Conservation (phyloP, 2,888 invertebrate genomes). For the Sclerodermus sp. region DNA sequence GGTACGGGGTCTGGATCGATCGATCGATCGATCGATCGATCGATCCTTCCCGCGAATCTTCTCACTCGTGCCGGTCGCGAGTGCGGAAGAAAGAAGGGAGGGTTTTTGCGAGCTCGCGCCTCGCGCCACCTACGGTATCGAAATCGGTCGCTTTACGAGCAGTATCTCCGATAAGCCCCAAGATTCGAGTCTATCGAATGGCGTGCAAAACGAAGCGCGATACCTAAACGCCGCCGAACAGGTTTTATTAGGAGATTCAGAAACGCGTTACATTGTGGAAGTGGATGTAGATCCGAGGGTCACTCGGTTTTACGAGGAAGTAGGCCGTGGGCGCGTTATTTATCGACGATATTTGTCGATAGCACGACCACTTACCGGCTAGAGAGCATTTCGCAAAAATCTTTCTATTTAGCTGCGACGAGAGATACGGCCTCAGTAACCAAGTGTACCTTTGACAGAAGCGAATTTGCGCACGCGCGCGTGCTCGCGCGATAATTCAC, state of each 20-base stretch:
- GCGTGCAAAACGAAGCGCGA: conserved; percentile 2
- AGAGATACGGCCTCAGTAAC: too few relatives aligned
- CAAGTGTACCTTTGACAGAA: too few relatives aligned
- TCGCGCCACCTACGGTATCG: too few relatives aligned
- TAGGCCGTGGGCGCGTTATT: conserved; percentile 40
- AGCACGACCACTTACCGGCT: conserved; percentile 31
- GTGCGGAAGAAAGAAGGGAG: too few relatives aligned
- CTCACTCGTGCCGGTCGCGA: too few relatives aligned
- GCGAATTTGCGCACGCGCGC: too few relatives aligned
- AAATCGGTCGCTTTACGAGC: conserved; percentile 4
- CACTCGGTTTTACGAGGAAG: conserved; percentile 41
- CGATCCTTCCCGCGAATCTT: too few relatives aligned
- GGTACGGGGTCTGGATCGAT: too few relatives aligned
- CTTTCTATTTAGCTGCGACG: conserved; percentile 8
- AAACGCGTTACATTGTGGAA: conserved; percentile 20
- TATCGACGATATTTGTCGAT: conserved; percentile 42
- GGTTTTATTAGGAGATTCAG: conserved; percentile 11
- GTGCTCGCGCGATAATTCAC: too few relatives aligned
- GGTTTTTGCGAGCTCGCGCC: too few relatives aligned
- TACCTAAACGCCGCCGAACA: conserved; percentile 4
- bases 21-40: too few relatives aligned
- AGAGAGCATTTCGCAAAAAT: conserved; percentile 13
- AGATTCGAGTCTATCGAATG: conserved; percentile 10
- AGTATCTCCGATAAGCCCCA: conserved; percentile 1
- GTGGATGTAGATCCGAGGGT: conserved; percentile 14